Conservation (phyloP, 2,797 vertebrate genomes). For the Pseudocheirus occidentalis region DNA sequence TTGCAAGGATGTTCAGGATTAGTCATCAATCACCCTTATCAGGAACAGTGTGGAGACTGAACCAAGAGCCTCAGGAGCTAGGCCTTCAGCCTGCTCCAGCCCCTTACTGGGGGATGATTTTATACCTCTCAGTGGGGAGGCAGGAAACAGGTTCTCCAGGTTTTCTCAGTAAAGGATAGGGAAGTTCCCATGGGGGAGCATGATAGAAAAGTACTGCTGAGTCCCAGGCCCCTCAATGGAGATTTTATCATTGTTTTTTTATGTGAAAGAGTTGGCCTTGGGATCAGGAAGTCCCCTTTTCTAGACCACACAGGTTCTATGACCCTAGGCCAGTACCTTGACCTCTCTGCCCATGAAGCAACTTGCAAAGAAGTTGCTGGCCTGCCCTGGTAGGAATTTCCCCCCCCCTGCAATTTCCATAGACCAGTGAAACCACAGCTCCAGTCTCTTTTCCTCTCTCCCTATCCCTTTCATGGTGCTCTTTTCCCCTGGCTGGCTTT, state of each 20-base stretch:
- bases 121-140: not conserved
- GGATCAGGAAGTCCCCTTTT: not conserved
- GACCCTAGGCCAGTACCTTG: not conserved
- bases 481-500: not conserved
- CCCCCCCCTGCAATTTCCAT: not conserved
- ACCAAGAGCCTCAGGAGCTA: not conserved
- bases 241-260: not conserved
- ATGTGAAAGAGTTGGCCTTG: not conserved
- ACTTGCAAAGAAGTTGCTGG: not conserved
- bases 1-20: not conserved
- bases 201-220: not conserved
- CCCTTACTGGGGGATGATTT: not conserved
- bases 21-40: not conserved
- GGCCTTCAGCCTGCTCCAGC: not conserved
- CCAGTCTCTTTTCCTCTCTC: not conserved
- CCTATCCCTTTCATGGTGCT: not conserved
- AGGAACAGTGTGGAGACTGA: not conserved
- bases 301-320: not conserved
- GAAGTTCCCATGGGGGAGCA: not conserved
- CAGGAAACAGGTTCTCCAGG: not conserved
- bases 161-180: not conserved
- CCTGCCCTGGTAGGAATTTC: not conserved
- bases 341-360: not conserved
- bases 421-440: not conserved
- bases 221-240: not conserved